These are phyloP conservation scores for Plodia interpunctella DNA, from an alignment of 1,140 invertebrate species.

Conservation along the genomic window DNA sequence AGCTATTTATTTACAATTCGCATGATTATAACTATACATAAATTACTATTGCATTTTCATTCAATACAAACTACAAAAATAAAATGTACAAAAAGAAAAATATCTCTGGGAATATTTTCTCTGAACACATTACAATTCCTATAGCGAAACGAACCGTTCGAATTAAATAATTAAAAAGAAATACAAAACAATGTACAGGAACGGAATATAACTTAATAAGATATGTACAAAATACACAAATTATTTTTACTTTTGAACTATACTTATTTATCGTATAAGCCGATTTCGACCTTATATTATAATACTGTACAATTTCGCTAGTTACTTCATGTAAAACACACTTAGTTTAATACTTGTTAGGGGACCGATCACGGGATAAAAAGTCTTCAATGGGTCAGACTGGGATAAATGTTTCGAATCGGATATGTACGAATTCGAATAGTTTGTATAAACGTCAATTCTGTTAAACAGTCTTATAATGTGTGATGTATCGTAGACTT, in stretches of 20 bases:
- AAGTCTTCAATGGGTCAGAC: constrained; percentile 39
- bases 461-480: constrained; percentile 68
- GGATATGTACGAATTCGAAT: constrained; percentile 45
- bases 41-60: constrained; percentile 74
- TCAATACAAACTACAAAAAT: constrained; percentile 64
- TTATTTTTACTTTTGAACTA: constrained; percentile 43
- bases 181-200: constrained; percentile 67
- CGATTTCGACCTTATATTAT: constrained; percentile 64
- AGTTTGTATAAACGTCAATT: constrained; percentile 64
- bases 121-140: constrained; percentile 73
- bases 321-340: constrained; percentile 63
- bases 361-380: constrained; percentile 54
- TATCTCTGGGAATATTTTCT: constrained; percentile 41
- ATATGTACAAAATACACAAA: constrained; percentile 73
- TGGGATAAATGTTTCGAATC: constrained; percentile 35
- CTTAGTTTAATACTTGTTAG: constrained; percentile 56
- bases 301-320: constrained; percentile 77
- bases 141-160: constrained; percentile 57
- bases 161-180: constrained; percentile 53
- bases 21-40: constrained; percentile 62
- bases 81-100: constrained; percentile 66
- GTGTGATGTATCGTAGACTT: constrained; percentile 41
- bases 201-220: constrained; percentile 70
- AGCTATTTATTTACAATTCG: constrained; percentile 64
- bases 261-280: constrained; percentile 60